phyloP scores from a whole-genome alignment of 2,797 vertebrate genomes.

The Sarcoramphus papa region DNA sequence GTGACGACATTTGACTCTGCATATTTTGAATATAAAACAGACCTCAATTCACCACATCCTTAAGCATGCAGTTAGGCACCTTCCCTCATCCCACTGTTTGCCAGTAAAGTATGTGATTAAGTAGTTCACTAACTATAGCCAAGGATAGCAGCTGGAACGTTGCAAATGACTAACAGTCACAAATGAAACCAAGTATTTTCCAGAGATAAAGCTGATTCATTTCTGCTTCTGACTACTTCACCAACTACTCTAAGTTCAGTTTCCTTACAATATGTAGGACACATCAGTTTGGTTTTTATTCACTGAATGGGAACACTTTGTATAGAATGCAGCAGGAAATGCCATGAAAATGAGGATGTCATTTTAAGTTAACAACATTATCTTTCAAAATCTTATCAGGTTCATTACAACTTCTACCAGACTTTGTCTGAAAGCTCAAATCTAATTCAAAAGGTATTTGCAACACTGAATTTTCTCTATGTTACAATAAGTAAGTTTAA shows the following conservation, averaged over 20 bases:
- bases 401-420: neutral
- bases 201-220: neutral
- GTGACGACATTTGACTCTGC: neutral
- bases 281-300: neutral
- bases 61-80: neutral
- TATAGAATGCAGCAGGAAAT: neutral
- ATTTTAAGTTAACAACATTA: neutral
- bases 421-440: neutral
- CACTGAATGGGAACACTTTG: neutral
- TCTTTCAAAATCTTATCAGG: neutral
- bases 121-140: neutral
- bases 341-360: neutral
- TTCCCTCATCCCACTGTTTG: neutral
- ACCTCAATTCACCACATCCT: neutral
- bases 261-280: neutral
- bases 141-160: neutral
- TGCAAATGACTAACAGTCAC: neutral
- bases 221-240: neutral
- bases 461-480: neutral
- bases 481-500: neutral
- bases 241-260: neutral
- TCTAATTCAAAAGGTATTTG: neutral
- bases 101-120: neutral
- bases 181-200: neutral
- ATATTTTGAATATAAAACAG: neutral